Base-by-base conservation (phyloP, 2,797 vertebrate species). In the Muraenolepis orangiensis region DNA sequence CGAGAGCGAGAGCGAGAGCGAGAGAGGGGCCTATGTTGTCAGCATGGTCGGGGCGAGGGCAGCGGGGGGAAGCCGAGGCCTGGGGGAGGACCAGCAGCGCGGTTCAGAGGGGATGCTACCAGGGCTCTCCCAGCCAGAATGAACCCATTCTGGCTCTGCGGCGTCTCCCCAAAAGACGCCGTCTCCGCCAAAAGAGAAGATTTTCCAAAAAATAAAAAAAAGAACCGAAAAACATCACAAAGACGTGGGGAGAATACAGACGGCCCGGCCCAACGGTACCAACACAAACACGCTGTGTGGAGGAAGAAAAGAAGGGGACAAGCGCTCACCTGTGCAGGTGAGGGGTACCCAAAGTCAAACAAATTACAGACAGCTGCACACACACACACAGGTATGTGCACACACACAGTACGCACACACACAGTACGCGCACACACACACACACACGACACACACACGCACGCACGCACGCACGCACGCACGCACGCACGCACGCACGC, bases 81-180 rank as follows among this genome's bases (percentile, higher is more conserved):
- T 86, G 7, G 11, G 81, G 82, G 83, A 81, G 76, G 79, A 90
- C 86, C 80, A 87, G 81, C 86, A 82, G 77, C 80, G 84, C 10
- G 13, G 84, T 81, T 85, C 85, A 84, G 82, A 87, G 86, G 88
- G 88, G 82, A 90, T 72, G 72, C 70, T 20, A 70, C 26, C 73
- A 79, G 81, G 78, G 81, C 82, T n/a, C n/a, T n/a, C 78, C 76
- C 34, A 74, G 80, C 78, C 34, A 73, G 73, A n/a, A n/a, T n/a
- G n/a, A n/a, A n/a, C 70, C 79, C 75, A 74, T 78, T 83, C 77
- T 69, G 69, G 75, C 67, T 73, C 64, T 69, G 32, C 75, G n/a
- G n/a, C n/a, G n/a, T n/a, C n/a, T n/a, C n/a, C n/a, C n/a, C n/a
- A n/a, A n/a, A n/a, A n/a, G n/a, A n/a, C n/a, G n/a, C n/a, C n/a